phyloP scores from a whole-genome alignment of 2,888 invertebrate genomes.

The Serripes groenlandicus region DNA sequence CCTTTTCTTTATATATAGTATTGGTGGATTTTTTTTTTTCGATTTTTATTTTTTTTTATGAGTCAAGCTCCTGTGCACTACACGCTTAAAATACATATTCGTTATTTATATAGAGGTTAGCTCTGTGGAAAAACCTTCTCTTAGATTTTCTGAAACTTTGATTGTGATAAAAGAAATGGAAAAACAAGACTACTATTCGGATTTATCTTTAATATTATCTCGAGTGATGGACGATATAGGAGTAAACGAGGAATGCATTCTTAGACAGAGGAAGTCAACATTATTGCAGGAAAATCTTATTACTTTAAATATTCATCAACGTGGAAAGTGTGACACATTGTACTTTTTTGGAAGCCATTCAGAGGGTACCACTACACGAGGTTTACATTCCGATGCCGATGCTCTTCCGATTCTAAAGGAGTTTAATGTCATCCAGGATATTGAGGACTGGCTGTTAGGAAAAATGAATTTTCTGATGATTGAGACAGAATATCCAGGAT shows the following conservation, averaged over 20 bases:
- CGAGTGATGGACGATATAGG: slow-evolving; percentile 26
- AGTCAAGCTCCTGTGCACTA: too few relatives aligned
- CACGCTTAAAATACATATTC: too few relatives aligned
- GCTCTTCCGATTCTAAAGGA: neutral
- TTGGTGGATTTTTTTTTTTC: too few relatives aligned
- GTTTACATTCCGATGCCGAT: slow-evolving; percentile 27
- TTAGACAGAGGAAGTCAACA: neutral
- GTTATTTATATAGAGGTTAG: too few relatives aligned
- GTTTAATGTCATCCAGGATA: slow-evolving; percentile 13
- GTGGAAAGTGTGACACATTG: too few relatives aligned
- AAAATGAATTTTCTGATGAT: slow-evolving; percentile 7
- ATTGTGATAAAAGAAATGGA: too few relatives aligned
- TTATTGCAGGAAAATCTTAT: neutral
- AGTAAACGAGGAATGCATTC: slow-evolving; percentile 8
- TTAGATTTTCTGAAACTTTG: too few relatives aligned
- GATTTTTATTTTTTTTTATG: too few relatives aligned
- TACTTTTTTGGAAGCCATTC: slow-evolving; percentile 34
- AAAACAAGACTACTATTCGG: neutral
- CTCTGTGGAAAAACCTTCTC: too few relatives aligned
- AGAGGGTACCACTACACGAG: slow-evolving; percentile 28
- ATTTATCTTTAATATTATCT: neutral
- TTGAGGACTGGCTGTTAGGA: slow-evolving; percentile 7
- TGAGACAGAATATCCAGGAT: neutral
- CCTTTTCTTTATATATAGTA: too few relatives aligned
- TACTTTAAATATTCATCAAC: neutral